phyloP scores from a whole-genome alignment of 2,888 invertebrate genomes.

The Dastarcus helophoroides region DNA sequence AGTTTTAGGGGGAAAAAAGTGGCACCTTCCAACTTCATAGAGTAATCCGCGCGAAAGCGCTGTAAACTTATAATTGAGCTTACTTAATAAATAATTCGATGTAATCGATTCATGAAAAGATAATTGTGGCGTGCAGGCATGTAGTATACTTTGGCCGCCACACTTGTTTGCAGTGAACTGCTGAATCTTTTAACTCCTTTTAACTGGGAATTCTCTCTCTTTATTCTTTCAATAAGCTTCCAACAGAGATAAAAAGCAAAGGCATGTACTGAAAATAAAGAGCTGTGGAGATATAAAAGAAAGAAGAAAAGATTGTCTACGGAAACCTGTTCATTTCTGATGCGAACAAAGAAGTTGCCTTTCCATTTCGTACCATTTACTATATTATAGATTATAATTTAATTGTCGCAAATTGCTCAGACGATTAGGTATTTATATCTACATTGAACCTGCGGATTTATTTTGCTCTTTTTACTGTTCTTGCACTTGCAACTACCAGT shows the following conservation, averaged over 20 bases:
- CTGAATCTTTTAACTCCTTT: slow-evolving; percentile 13
- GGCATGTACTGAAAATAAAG: slow-evolving; percentile 15
- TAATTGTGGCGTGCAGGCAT: slow-evolving; percentile 26
- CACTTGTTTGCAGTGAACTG: slow-evolving; percentile 17
- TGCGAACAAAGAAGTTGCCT: slow-evolving; percentile 25
- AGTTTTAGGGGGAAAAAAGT: too few relatives aligned
- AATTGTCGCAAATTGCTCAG: slow-evolving; percentile 19
- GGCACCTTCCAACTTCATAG: too few relatives aligned
- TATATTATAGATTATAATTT: slow-evolving; percentile 23
- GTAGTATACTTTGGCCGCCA: slow-evolving; percentile 16
- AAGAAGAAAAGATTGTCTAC: slow-evolving; percentile 24
- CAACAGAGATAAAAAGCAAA: slow-evolving; percentile 9
- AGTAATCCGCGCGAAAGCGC: slow-evolving; percentile 16
- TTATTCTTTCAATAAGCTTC: slow-evolving; percentile 11
- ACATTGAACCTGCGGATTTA: too few relatives aligned
- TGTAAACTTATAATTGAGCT: slow-evolving; percentile 23
- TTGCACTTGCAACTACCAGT: too few relatives aligned
- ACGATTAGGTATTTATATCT: slow-evolving; percentile 5
- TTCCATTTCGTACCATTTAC: slow-evolving; percentile 21
- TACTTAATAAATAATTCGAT: slow-evolving; percentile 29
- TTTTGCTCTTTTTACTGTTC: too few relatives aligned
- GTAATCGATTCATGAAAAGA: slow-evolving; percentile 31
- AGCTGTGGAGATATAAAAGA: slow-evolving; percentile 21
- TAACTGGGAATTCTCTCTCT: slow-evolving; percentile 12
- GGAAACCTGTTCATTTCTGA: slow-evolving; percentile 28